These are phyloP conservation scores for Polydesmus complanatus DNA, from an alignment of 2,888 invertebrate species.

Conservation along the genomic window DNA sequence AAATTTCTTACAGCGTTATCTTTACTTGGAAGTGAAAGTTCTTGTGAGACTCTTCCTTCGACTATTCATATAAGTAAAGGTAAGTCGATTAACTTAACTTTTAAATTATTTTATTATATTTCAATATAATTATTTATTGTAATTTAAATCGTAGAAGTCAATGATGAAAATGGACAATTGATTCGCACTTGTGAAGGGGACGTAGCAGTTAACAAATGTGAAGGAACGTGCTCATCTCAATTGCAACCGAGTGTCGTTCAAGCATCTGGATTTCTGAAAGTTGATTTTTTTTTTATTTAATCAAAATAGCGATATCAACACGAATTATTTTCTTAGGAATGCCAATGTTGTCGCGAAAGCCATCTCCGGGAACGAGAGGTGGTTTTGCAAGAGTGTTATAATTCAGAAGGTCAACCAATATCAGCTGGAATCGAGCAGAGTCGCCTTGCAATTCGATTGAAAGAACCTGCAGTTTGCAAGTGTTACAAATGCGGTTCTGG, in stretches of 20 bases:
- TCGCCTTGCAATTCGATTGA: conserved; percentile 59
- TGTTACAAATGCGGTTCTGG: conserved; percentile 69
- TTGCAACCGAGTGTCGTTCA: conserved; percentile 81
- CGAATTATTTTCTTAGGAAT: conserved; percentile 48
- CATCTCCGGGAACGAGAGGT: conserved; percentile 66
- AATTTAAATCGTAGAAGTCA: conserved; percentile 77
- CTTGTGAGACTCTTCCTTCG: conserved; percentile 70
- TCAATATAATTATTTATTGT: background rate
- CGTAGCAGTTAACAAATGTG: conserved; percentile 81
- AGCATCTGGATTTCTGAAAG: conserved; percentile 77
- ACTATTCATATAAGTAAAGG: conserved; percentile 79
- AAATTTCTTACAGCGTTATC: conserved; percentile 20
- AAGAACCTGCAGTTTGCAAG: conserved; percentile 78
- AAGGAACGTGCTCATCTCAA: conserved; percentile 80
- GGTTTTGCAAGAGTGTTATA: conserved; percentile 69
- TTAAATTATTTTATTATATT: background rate
- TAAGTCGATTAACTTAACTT: conserved; percentile 29
- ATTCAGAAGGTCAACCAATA: conserved; percentile 67
- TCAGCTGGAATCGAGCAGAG: conserved; percentile 40
- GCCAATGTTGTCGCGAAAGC: conserved; percentile 80
- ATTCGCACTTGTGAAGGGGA: conserved; percentile 77
- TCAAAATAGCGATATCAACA: background rate
- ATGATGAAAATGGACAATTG: conserved; percentile 68
- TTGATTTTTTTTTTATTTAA: conserved; percentile 26
- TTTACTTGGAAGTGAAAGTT: conserved; percentile 26